Conservation (phyloP, 2,888 invertebrate genomes). For the Galeruca laticollis region DNA sequence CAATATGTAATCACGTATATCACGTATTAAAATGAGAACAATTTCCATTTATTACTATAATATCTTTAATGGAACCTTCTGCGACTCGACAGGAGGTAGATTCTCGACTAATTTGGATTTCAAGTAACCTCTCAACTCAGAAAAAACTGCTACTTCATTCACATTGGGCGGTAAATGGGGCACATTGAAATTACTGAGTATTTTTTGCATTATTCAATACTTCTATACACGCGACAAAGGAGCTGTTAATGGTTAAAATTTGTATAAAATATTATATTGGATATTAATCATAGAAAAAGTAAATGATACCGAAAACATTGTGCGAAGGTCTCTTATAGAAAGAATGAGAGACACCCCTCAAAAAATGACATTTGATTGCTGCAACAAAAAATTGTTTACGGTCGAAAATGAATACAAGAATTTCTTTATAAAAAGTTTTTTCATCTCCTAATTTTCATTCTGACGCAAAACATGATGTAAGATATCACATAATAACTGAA, state of each 20-base stretch:
- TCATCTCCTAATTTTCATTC: no score
- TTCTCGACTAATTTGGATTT: neutral
- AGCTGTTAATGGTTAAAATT: neutral
- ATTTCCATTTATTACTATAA: constrained; percentile 1
- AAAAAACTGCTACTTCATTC: constrained; percentile 3
- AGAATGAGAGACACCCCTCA: no score
- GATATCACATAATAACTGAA: no score
- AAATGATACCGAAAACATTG: no score
- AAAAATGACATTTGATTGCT: no score
- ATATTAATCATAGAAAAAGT: no score
- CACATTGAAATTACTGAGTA: neutral
- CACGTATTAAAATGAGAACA: neutral
- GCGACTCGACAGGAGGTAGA: constrained; percentile 3
- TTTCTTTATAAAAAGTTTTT: no score
- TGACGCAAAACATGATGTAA: no score
- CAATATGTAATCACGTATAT: neutral
- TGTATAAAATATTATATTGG: neutral
- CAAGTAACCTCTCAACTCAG: neutral
- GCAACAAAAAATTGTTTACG: no score
- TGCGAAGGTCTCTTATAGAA: no score
- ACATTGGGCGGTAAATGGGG: neutral
- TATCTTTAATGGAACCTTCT: constrained; percentile 3
- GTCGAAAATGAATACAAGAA: no score
- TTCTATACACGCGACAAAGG: neutral
- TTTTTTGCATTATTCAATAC: neutral